Conservation (phyloP, 2,888 invertebrate genomes). For the Thymelicus lineola region DNA sequence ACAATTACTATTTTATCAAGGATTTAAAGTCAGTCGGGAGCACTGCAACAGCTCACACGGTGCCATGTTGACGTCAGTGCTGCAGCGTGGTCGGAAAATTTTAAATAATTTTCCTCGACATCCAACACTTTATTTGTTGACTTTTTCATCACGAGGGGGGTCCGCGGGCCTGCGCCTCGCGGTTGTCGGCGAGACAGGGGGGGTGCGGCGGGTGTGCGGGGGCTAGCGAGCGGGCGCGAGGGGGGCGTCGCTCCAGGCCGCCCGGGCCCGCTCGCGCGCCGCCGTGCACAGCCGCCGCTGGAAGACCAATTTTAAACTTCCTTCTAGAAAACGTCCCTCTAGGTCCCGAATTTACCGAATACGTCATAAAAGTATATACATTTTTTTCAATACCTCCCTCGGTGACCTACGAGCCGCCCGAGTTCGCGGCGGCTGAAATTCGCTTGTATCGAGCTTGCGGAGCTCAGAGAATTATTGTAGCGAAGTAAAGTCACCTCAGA, state of each 20-base stretch:
- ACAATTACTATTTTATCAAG: not conserved
- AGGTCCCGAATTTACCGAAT: not conserved
- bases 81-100: constrained; percentile 70
- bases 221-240: constrained; percentile 55
- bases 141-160: constrained; percentile 53
- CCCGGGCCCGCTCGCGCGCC: constrained; percentile 65
- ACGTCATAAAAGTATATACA: not conserved
- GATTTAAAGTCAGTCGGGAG: constrained; percentile 17
- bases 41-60: constrained; percentile 41
- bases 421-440: not conserved
- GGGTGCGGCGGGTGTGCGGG: constrained; percentile 60
- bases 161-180: constrained; percentile 73
- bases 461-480: not conserved
- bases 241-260: constrained; percentile 61
- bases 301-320: constrained; percentile 11
- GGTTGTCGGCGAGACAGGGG: constrained; percentile 55
- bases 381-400: not conserved
- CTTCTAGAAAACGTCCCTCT: not conserved
- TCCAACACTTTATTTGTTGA: constrained; percentile 48
- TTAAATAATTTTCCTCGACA: constrained; percentile 72
- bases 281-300: constrained; percentile 45
- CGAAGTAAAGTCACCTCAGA: too few relatives aligned
- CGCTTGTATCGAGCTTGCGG: not conserved
- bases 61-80: constrained; percentile 58
- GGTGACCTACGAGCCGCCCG: not conserved